phyloP scores from a whole-genome alignment of 2,888 invertebrate species.

The Lasioglossum oenotherae region DNA sequence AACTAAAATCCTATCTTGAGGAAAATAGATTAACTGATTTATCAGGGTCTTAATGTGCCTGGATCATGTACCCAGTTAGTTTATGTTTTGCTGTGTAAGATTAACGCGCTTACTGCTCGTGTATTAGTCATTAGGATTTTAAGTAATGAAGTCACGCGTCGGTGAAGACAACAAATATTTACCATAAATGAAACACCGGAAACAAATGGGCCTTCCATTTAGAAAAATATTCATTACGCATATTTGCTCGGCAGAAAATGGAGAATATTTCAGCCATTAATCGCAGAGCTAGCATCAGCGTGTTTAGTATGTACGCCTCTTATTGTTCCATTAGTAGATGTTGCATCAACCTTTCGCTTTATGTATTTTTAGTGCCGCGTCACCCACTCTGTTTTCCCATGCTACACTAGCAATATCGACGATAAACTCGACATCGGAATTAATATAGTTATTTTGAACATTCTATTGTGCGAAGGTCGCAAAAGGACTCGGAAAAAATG shows the following conservation, averaged over 20 bases:
- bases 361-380: constrained; percentile 5
- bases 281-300: background rate
- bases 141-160: background rate
- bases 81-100: background rate
- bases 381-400: background rate
- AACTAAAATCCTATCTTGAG: background rate
- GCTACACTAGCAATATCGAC: background rate
- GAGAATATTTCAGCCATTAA: background rate
- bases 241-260: background rate
- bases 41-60: background rate
- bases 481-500: constrained; percentile 2
- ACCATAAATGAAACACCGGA: background rate
- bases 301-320: background rate
- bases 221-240: background rate
- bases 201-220: background rate
- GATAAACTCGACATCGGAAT: background rate
- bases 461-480: background rate
- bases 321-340: background rate
- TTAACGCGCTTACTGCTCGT: background rate
- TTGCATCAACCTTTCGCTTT: background rate
- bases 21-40: background rate
- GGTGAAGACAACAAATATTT: background rate
- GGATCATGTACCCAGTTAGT: background rate
- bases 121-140: background rate
- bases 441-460: constrained; percentile 13